Evolutionary conservation across 2,113 vertebrate species (phyloP), one percentile per base, ranked within the genome.

Genomic region (Todiramphus saurophagus): DNA sequence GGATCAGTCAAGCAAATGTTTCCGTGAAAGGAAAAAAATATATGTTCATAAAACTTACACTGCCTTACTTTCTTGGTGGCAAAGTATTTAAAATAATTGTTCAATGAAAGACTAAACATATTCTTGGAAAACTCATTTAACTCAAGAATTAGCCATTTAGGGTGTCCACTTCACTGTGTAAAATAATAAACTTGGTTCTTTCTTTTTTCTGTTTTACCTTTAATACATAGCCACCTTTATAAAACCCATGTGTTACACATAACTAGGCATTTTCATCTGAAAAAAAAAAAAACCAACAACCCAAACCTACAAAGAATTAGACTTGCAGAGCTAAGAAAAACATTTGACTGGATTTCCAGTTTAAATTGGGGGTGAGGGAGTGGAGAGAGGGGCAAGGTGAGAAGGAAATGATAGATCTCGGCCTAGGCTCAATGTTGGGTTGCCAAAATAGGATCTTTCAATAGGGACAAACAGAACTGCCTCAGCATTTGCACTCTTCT

Each of bases 71-170:
- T 73, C 63, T 93, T 90, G 73, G 83, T 70, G 86, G 73, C 50
- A 70, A 93, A 94, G 73, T 77, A 79, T 97, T 95, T 96, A 91
- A 92, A 96, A 83, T 92, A 94, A 91, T 96, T 90, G 80, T 94
- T 96, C 91, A 87, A 18, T 53, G 68, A 74, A 96, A 97, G 89
- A 92, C 93, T 96, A 83, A 94, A 94, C 72, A 62, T 64, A 89
- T 94, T 83, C 31, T 68, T 79, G 94, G 76, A 78, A 94, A 91
- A 72, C 64, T 66, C 68, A 59, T 86, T 76, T 94, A 91, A 82
- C 43, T 85, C 69, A 94, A 93, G 76, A 48, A 58, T 50, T 55
- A 88, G 44, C 83, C 82, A 41, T 81, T 33, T 31, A 90, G 31
- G 46, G 66, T 70, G 90, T 90, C 59, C 75, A 39, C 17, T 83